Evolutionary conservation across 2,797 vertebrate genomes (phyloP), one percentile per base, ranked within the genome.

Genomic region (Potorous gilbertii): DNA sequence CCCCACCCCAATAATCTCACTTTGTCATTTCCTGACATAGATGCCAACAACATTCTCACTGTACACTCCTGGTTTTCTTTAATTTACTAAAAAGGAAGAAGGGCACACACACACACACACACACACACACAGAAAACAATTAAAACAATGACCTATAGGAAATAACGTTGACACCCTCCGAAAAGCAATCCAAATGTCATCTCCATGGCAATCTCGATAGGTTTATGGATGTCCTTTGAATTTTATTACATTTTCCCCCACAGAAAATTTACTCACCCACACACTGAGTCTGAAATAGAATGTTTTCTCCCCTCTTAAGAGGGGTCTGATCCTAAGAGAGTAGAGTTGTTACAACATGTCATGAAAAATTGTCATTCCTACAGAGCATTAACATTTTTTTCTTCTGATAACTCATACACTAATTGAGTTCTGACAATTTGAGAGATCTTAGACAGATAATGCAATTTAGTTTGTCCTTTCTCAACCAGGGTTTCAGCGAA

Each of bases 171-270:
- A 97, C 98, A 98, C 97, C 94, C 96, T 97, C 95, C 93, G 97
- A 97, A 97, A 98, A 98, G 97, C 96, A 97, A 98, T 97, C 98
- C 97, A 98, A 98, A 98, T 98, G 98, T 98, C 98, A 98, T 99
- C 97, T 98, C 98, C 98, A 98, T 98, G 98, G 98, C 97, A 98
- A 98, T 99, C 95, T 94, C 95, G 93, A 98, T 97, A 96, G 98
- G 97, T 98, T 98, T 98, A 94, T 97, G 96, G 94, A 98, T 97
- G 97, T 98, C 98, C 97, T 98, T 98, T 98, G 98, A 97, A 98
- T 98, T 99, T 98, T 98, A 98, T 98, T 98, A 97, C 97, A 93
- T 93, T 96, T 96, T 93, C 31, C 0, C 97, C 97, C 97, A 94
- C 96, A 97, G 97, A 98, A 98, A 98, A 98, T 98, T 98, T 98